Conservation (phyloP, 2,113 vertebrate genomes). For the Daphoenositta chrysoptera region DNA sequence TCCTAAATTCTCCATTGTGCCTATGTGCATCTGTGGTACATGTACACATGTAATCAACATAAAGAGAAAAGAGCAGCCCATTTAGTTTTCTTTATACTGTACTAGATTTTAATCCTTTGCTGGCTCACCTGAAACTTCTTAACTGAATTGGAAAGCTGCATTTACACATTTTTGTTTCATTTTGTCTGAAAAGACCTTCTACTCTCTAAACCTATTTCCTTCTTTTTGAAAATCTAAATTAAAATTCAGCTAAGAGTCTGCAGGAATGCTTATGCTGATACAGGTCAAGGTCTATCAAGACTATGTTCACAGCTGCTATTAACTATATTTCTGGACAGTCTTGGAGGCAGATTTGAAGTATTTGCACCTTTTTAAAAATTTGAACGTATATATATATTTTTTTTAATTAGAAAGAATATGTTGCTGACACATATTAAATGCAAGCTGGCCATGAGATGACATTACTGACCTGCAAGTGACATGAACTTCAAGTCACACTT, state of each 20-base stretch:
- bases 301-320: neutral
- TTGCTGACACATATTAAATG: neutral
- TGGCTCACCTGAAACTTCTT: neutral
- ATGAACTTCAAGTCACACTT: neutral
- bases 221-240: neutral
- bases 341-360: neutral
- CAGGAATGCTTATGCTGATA: neutral
- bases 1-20: neutral
- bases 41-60: neutral
- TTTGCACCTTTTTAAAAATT: neutral
- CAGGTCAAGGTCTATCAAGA: neutral
- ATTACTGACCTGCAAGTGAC: neutral
- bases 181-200: neutral
- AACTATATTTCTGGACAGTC: neutral
- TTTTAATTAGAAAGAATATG: neutral
- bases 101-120: neutral
- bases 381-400: neutral
- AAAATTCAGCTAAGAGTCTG: neutral
- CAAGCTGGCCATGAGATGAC: neutral
- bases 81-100: neutral
- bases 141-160: neutral
- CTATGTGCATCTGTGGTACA: neutral
- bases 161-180: neutral
- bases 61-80: neutral
- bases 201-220: neutral